These are phyloP conservation scores for Xenopus petersii DNA, from an alignment of 2,797 vertebrate genomes.

Conservation along the genomic window DNA sequence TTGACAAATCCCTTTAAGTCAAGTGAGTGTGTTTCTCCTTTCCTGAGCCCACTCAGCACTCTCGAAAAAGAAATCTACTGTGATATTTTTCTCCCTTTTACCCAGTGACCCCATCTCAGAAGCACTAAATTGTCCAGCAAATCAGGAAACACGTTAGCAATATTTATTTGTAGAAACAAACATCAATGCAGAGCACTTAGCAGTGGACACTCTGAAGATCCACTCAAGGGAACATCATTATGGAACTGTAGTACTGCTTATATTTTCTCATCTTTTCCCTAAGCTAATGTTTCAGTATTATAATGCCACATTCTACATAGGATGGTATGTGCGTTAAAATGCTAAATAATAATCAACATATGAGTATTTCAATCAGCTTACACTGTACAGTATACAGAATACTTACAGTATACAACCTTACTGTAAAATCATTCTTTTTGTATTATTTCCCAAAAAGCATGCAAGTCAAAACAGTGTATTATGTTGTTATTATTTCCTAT, in stretches of 20 bases:
- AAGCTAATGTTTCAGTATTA: constrained; percentile 51
- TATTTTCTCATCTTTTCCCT: constrained; percentile 48
- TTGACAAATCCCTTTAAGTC: too few relatives aligned
- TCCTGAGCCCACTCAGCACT: background rate
- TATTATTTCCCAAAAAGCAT: too few relatives aligned
- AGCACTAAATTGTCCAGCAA: constrained; percentile 31
- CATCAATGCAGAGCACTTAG: constrained; percentile 65
- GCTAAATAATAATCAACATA: constrained; percentile 4
- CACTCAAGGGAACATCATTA: constrained; percentile 59
- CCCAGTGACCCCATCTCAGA: background rate
- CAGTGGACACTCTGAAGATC: constrained; percentile 53
- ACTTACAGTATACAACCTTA: background rate
- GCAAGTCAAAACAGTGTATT: too few relatives aligned
- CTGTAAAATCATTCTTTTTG: too few relatives aligned
- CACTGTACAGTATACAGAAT: too few relatives aligned
- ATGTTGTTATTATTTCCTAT: too few relatives aligned
- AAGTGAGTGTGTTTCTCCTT: background rate
- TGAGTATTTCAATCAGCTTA: background rate
- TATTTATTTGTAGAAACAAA: constrained; percentile 66
- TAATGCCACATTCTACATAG: constrained; percentile 27
- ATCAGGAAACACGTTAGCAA: constrained; percentile 60
- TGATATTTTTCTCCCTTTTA: background rate
- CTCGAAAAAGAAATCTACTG: too few relatives aligned
- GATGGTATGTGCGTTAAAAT: background rate
- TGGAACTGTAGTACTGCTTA: constrained; percentile 13